Conservation (phyloP, 2,797 vertebrate genomes). For the Sebastes matsubarae region DNA sequence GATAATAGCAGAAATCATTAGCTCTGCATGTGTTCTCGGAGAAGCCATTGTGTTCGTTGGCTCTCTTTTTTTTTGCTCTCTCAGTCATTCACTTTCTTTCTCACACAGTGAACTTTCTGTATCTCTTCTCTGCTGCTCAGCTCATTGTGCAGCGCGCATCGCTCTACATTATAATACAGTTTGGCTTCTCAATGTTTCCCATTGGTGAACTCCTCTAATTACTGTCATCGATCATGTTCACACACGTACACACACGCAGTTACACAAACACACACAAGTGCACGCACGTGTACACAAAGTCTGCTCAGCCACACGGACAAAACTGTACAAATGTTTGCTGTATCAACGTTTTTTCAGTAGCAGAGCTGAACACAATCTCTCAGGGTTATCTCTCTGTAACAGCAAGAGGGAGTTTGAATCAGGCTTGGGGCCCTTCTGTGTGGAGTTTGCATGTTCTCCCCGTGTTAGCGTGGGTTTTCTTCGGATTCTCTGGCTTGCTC, state of each 20-base stretch:
- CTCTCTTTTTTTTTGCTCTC: background rate
- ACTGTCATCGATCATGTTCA: constrained; percentile 39
- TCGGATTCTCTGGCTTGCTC: accelerated
- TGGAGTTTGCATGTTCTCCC: too few relatives aligned
- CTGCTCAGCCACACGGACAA: background rate
- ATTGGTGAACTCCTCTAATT: constrained; percentile 42
- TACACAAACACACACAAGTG: background rate
- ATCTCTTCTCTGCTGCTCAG: background rate
- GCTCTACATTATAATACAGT: constrained; percentile 14
- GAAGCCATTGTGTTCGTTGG: constrained; percentile 36
- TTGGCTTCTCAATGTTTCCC: constrained; percentile 37
- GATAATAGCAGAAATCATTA: constrained; percentile 65
- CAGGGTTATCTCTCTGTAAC: background rate
- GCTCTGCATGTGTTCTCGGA: constrained; percentile 38
- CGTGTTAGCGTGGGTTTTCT: too few relatives aligned
- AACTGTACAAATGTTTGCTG: background rate
- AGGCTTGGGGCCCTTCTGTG: too few relatives aligned
- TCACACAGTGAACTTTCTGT: background rate
- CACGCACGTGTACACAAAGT: background rate
- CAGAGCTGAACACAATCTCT: background rate
- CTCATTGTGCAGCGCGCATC: background rate
- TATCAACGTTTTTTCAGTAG: background rate
- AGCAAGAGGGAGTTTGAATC: background rate
- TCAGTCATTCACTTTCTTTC: background rate
- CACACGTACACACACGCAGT: background rate